These are phyloP conservation scores for Drosophila ficusphila DNA, from an alignment of 1,140 invertebrate genomes.

Conservation along the genomic window DNA sequence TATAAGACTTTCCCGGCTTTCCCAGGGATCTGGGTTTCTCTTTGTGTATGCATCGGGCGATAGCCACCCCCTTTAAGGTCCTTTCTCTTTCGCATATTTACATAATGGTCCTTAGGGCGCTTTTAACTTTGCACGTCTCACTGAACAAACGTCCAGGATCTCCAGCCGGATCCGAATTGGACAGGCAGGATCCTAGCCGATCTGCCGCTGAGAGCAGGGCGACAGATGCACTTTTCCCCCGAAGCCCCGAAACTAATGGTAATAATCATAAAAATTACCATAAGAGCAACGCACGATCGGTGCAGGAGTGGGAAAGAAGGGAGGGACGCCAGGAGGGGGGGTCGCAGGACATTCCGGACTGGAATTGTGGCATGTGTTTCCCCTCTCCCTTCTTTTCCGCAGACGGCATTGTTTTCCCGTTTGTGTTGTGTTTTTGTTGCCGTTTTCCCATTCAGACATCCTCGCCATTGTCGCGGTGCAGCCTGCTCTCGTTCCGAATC, in stretches of 20 bases:
- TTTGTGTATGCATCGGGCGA: neutral
- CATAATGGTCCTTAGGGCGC: constrained; percentile 56
- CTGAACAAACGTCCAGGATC: constrained; percentile 38
- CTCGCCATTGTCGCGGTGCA: constrained; percentile 38
- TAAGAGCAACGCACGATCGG: constrained; percentile 31
- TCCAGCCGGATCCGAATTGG: neutral
- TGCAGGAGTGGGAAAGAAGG: neutral
- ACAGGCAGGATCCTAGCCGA: neutral
- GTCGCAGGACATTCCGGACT: constrained; percentile 37
- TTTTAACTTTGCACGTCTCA: constrained; percentile 75
- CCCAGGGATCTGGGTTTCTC: too few relatives aligned
- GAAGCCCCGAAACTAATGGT: constrained; percentile 57
- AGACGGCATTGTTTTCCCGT: constrained; percentile 9
- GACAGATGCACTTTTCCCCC: constrained; percentile 76
- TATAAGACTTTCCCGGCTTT: too few relatives aligned
- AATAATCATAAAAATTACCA: constrained; percentile 76
- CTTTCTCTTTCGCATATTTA: constrained; percentile 31
- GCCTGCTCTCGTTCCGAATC: constrained; percentile 10
- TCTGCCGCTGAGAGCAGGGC: constrained; percentile 13
- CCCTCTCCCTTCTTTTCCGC: constrained; percentile 6
- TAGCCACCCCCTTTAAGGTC: neutral
- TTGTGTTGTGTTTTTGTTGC: constrained; percentile 24
- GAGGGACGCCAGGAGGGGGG: constrained; percentile 2
- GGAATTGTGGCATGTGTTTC: constrained; percentile 74
- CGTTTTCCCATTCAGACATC: constrained; percentile 30